These are phyloP conservation scores for Stichopus horrens DNA, from an alignment of 53 echinoderm and acorn worm genomes.

Conservation along the genomic window DNA sequence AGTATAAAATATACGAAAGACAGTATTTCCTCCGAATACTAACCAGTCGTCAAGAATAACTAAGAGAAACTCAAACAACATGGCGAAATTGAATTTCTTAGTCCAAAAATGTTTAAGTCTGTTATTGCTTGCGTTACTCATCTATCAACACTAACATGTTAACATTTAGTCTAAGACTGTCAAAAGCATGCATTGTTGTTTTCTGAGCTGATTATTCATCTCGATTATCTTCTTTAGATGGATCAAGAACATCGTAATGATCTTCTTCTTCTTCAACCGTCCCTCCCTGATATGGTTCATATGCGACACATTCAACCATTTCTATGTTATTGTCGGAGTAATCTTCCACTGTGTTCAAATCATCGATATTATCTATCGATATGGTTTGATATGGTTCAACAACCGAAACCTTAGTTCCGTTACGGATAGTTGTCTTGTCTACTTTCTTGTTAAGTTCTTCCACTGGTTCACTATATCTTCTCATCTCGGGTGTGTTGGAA, in stretches of 20 bases:
- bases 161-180: no score
- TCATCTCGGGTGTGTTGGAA: neutral
- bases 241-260: constrained; percentile 2
- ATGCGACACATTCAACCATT: neutral
- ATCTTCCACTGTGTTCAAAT: neutral
- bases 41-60: no score
- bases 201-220: neutral
- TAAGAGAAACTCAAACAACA: no score
- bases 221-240: neutral
- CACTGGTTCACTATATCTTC: neutral
- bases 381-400: neutral
- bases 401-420: neutral
- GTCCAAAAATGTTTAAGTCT: no score
- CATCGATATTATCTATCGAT: neutral
- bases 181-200: no score
- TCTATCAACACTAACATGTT: no score
- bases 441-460: neutral
- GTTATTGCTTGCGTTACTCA: no score
- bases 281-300: neutral
- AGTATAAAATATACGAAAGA: no score
- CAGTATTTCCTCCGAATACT: no score
- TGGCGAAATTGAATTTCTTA: no score
- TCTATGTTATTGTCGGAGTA: neutral
- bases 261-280: neutral
- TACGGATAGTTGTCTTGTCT: neutral